These are phyloP conservation scores for Apodemia duryi DNA, from an alignment of 2,888 invertebrate species.

Conservation along the genomic window DNA sequence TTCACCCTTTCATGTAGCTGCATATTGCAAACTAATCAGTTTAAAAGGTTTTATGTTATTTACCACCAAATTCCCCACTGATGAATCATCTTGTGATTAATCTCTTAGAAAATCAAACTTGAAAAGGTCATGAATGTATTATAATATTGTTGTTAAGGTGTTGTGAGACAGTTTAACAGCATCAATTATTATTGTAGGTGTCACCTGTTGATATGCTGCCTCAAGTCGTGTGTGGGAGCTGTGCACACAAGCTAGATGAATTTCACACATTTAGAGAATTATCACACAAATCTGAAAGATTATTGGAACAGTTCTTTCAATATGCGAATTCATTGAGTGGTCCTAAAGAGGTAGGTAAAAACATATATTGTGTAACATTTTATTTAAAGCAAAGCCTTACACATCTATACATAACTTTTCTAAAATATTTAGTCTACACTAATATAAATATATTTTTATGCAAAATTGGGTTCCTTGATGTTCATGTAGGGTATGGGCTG, in stretches of 20 bases:
- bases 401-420: slow-evolving; percentile 17
- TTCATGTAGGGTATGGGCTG: slow-evolving; percentile 64
- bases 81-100: slow-evolving; percentile 72
- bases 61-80: slow-evolving; percentile 54
- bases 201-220: slow-evolving; percentile 87
- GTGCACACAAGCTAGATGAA: slow-evolving; percentile 86
- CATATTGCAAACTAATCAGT: slow-evolving; percentile 24
- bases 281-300: slow-evolving; percentile 86
- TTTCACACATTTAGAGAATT: slow-evolving; percentile 87
- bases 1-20: slow-evolving; percentile 43
- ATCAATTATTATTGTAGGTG: slow-evolving; percentile 78
- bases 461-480: slow-evolving; percentile 56
- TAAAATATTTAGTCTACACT: slow-evolving; percentile 22
- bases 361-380: slow-evolving; percentile 18
- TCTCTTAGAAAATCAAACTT: slow-evolving; percentile 27
- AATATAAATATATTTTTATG: slow-evolving; percentile 39
- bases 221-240: slow-evolving; percentile 87
- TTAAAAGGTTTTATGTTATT: slow-evolving; percentile 39
- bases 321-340: slow-evolving; percentile 84
- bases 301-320: slow-evolving; percentile 86
- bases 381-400: slow-evolving; percentile 12
- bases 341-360: slow-evolving; percentile 80
- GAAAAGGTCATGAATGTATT: slow-evolving; percentile 55
- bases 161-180: slow-evolving; percentile 48
- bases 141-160: slow-evolving; percentile 25